Evolutionary conservation across 2,113 vertebrate species (phyloP), one percentile per base, ranked within the genome.

Genomic region (Aramus guarauna): DNA sequence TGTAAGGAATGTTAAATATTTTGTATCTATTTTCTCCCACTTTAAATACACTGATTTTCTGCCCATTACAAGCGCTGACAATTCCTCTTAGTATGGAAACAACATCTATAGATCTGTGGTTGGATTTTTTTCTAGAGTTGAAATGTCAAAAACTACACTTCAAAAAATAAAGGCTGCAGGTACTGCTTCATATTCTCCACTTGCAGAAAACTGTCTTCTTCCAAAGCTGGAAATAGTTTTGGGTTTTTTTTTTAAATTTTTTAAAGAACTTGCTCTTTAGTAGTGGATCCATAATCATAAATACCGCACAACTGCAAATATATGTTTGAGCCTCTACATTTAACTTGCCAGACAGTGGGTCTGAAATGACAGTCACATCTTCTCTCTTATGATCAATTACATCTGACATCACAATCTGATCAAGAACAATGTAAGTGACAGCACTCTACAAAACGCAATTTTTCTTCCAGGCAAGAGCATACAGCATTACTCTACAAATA

Each of bases 401-500:
- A 48, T 32, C 60, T 55, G 13, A 58, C 37, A 32, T 48, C 72
- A 63, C 22, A 47, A 32, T 18, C 26, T 17, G 23, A 85, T 36
- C 18, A 43, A 67, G 41, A 60, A 62, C 5, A 83, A 8, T 0
- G 0, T 13, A 32, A 66, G 15, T 4, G 24, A 53, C 36, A 45
- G n/a, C 0, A 1, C 23, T 43, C 34, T 32, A 53, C 53, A 59
- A 32, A 69, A 77, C 32, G 22, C 3, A 4, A 1, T 16, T 71
- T 62, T 55, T 47, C 53, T 68, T 85, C 63, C 53, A 74, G 66
- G 16, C 41, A 91, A 55, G 41, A 69, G 41, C 20, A 5, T 6
- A 41, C 0, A 0, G 13, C 32, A 34, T 55, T 45, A 60, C 4
- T 87, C 47, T 27, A 53, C 6, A 22, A 22, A 4, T 8, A 41